Evolutionary conservation across 2,888 invertebrate species (phyloP).

Genomic region (Rutpela maculata): DNA sequence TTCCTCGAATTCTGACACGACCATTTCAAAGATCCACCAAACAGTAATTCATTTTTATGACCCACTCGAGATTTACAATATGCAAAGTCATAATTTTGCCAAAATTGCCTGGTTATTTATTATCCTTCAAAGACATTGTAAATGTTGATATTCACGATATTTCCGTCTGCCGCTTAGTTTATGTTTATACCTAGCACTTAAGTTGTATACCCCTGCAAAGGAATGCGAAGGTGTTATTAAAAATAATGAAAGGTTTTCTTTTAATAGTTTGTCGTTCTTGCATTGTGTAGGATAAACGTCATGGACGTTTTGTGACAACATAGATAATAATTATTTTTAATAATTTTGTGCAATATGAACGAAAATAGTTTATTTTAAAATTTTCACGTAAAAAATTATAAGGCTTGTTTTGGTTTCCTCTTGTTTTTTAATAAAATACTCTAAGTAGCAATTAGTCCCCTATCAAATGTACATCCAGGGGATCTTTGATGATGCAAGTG

Average conservation of each 20-base stretch:
- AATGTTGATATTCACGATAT: constrained; percentile 14
- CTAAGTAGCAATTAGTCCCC: no score
- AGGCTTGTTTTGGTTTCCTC: no score
- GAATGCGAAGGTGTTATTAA: background rate
- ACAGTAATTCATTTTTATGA: constrained; percentile 31
- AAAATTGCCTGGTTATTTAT: constrained; percentile 30
- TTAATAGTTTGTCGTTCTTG: background rate
- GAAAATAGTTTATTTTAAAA: no score
- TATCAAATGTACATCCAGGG: no score
- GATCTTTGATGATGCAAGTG: no score
- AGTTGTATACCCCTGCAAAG: background rate
- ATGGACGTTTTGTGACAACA: no score
- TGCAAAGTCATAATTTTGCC: constrained; percentile 35
- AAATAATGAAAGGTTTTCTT: background rate
- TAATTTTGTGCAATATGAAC: no score
- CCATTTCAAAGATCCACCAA: constrained; percentile 6
- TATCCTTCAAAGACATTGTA: constrained; percentile 4
- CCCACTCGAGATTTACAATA: constrained; percentile 38
- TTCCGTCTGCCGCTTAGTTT: constrained; percentile 21
- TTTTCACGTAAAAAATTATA: no score
- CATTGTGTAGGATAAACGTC: no score
- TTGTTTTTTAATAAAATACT: no score
- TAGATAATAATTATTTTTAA: no score
- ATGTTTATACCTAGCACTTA: background rate
- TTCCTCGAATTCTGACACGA: background rate